Conservation (phyloP, 2,797 vertebrate species). For the Coilia nasus region DNA sequence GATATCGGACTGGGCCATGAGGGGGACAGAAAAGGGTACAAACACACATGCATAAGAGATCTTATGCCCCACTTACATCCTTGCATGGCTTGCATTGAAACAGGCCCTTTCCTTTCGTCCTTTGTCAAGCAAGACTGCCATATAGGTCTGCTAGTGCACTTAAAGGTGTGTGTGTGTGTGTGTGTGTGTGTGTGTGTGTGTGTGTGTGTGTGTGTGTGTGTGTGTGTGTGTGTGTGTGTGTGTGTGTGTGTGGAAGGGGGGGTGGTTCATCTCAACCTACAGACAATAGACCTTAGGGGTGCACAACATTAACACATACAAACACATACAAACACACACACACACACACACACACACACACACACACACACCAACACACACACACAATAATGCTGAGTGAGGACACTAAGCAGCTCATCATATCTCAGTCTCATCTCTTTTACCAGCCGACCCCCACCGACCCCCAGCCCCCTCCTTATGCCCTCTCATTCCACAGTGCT, state of each 20-base stretch:
- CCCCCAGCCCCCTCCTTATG: slow-evolving; percentile 36
- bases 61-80: not conserved
- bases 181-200: too few species aligned
- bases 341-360: not conserved
- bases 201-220: too few species aligned
- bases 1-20: not conserved
- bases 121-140: not conserved
- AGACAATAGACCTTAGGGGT: not conserved
- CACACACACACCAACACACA: slow-evolving; percentile 30
- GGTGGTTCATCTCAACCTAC: not conserved
- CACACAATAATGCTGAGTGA: slow-evolving; percentile 50
- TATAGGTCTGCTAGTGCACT: not conserved
- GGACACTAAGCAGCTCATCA: slow-evolving; percentile 72
- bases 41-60: not conserved
- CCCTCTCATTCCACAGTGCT: slow-evolving; percentile 68
- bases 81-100: not conserved
- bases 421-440: slow-evolving; percentile 71
- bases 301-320: slow-evolving; percentile 27
- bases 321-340: slow-evolving; percentile 18
- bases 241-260: not conserved
- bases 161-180: not conserved
- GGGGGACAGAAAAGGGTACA: not conserved
- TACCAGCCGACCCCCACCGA: slow-evolving; percentile 60
- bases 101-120: not conserved
- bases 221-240: slow-evolving; percentile 14